Conservation (phyloP, 37 sponge, comb jelly and placozoan species). For the Ephydatia muelleri region DNA sequence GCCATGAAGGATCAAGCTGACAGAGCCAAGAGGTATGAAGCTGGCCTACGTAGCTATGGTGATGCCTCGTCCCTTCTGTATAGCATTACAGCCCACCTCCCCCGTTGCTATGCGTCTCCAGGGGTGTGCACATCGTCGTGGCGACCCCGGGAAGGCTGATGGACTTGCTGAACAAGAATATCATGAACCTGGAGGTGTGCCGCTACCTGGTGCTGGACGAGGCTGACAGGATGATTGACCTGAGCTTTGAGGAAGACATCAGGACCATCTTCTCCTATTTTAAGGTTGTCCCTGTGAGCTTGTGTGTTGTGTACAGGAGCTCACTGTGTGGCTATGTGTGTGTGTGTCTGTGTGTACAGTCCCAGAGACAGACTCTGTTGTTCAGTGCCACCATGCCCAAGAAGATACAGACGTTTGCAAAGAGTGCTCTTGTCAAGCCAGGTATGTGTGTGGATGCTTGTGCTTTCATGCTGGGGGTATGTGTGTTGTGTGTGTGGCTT, state of each 20-base stretch:
- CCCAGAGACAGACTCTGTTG: constrained; percentile 96
- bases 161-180: constrained; percentile 93
- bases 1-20: constrained; percentile 88
- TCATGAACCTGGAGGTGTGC: constrained; percentile 90
- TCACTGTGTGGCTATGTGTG: not conserved
- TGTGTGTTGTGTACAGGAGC: not conserved
- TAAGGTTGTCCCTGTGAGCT: constrained; percentile 53
- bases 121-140: constrained; percentile 93
- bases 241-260: constrained; percentile 98
- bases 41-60: too few relatives aligned
- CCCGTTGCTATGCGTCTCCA: constrained; percentile 10
- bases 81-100: not conserved
- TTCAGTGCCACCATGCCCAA: constrained; percentile 99
- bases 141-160: constrained; percentile 98
- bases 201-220: constrained; percentile 96
- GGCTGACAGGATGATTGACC: constrained; percentile 98
- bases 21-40: constrained; percentile 60
- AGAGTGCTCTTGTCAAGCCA: constrained; percentile 92
- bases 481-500: not conserved
- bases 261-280: constrained; percentile 95
- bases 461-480: not conserved
- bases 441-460: constrained; percentile 31
- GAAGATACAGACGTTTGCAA: constrained; percentile 99
- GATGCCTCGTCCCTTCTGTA: too few relatives aligned
- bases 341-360: too few relatives aligned